A percentile compares a stretch with the other conserved stretches of the same genome.
These are phyloP conservation scores for Paracentrotus lividus DNA, from an alignment of 53 echinoderm and acorn worm genomes.

Conservation along the genomic window DNA sequence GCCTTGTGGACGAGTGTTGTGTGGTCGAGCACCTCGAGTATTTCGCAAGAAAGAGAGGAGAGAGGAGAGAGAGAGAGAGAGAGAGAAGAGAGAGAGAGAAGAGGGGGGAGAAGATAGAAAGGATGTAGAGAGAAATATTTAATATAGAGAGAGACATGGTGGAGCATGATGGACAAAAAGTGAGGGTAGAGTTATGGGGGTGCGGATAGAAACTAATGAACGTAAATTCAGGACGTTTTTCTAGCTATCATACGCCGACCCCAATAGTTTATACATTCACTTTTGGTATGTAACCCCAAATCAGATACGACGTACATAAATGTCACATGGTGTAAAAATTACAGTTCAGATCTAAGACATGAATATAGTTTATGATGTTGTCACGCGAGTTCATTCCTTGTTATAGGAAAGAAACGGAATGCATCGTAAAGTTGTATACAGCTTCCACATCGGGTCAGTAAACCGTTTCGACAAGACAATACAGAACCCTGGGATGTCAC, in stretches of 20 bases:
- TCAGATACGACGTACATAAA: constrained; percentile 21
- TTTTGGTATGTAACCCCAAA: neutral
- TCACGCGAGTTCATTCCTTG: neutral
- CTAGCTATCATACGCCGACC: too few relatives aligned
- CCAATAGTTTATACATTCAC: neutral
- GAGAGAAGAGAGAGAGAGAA: constrained; percentile 1
- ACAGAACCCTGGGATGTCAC: neutral
- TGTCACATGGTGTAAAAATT: constrained; percentile 20
- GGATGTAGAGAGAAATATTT: neutral
- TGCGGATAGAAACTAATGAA: too few relatives aligned
- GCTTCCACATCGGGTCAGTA: neutral
- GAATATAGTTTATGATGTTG: constrained; percentile 24
- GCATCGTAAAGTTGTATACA: constrained; percentile 15
- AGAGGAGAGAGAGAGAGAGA: constrained; percentile 46
- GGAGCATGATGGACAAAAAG: too few relatives aligned
- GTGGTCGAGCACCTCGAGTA: constrained; percentile 9
- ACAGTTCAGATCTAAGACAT: constrained; percentile 2
- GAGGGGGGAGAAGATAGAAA: too few relatives aligned
- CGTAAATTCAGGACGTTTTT: too few relatives aligned
- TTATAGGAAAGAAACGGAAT: neutral
- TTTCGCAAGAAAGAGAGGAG: constrained; percentile 41
- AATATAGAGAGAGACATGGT: too few relatives aligned
- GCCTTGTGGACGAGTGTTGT: constrained; percentile 13
- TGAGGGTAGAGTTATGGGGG: too few relatives aligned
- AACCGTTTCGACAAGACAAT: constrained; percentile 46